Conservation (phyloP, 1,140 invertebrate species). For the Aphelinus atriplicis region DNA sequence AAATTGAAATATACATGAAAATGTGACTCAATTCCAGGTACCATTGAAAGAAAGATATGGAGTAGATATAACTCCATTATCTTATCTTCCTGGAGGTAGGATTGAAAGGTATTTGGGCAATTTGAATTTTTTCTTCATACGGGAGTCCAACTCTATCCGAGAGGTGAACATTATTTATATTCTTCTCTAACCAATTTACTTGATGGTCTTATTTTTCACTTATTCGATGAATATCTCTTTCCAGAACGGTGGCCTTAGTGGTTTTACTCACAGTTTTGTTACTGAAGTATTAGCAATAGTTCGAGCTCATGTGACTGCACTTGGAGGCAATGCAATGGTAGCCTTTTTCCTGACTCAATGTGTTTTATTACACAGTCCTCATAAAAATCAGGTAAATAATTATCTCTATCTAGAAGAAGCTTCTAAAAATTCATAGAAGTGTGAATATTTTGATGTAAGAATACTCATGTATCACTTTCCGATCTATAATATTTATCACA, state of each 20-base stretch:
- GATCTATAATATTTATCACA: too few relatives aligned
- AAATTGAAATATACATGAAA: too few relatives aligned
- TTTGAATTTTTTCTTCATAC: slow-evolving; percentile 94
- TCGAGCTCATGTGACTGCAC: slow-evolving; percentile 88
- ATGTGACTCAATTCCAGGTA: slow-evolving; percentile 57
- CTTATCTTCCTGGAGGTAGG: slow-evolving; percentile 81
- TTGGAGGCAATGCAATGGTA: slow-evolving; percentile 96
- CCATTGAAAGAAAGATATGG: slow-evolving; percentile 75
- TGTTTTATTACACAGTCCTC: slow-evolving; percentile 88
- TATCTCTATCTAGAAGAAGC: background rate
- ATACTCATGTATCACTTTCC: too few relatives aligned
- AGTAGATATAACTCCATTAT: slow-evolving; percentile 87
- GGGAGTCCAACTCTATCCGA: slow-evolving; percentile 91
- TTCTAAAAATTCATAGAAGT: background rate
- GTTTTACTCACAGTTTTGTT: slow-evolving; percentile 93
- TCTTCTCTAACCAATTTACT: background rate
- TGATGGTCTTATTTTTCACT: slow-evolving; percentile 6
- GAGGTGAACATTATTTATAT: slow-evolving; percentile 70
- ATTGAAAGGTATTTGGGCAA: slow-evolving; percentile 91
- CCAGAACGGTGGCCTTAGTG: slow-evolving; percentile 86
- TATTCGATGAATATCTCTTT: slow-evolving; percentile 27
- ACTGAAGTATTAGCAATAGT: slow-evolving; percentile 92
- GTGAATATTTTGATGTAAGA: too few relatives aligned
- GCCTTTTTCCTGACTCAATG: slow-evolving; percentile 93
- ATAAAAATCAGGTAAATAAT: slow-evolving; percentile 92